Evolutionary conservation across 2,888 invertebrate genomes (phyloP), one percentile per base, ranked within the genome.

Genomic region (Harmothoe impar): DNA sequence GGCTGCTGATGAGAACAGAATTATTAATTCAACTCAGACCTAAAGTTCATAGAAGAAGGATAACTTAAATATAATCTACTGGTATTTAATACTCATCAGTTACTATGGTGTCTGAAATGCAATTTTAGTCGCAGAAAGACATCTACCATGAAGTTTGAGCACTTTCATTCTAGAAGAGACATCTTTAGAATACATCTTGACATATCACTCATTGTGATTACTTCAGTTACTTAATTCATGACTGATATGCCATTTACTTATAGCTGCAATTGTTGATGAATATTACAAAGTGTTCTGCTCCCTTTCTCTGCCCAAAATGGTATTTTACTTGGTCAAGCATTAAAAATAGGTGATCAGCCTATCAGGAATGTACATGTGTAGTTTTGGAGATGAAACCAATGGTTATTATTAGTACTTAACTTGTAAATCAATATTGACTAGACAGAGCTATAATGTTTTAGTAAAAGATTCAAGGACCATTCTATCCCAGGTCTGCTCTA

Each of bases 371-470:
- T 81, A 29, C 43, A 81, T 31, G 77, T 43, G 43, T 43, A 10
- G 3, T 3, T 77, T 31, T 29, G 29, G 25, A 77, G 31, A 77
- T 77, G 31, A n/a, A 77, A 25, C 77, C 77, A 77, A 29, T 17
- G 31, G 77, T 77, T n/a, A 31, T 77, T 77, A 17, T 77, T 35
- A 33, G 43, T 81, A 35, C 81, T 81, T 17, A 81, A 43, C 20
- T 81, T 35, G 7, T 17, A 81, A 43, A 29, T 77, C 31, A 77
- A 81, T 81, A 81, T 81, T 81, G 81, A 81, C 81, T 81, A 81
- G 81, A 81, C 81, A 81, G 81, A 81, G 81, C 81, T 33, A 81
- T 81, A 81, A 5, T 81, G 43, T 33, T 43, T 81, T 35, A 81
- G 35, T 81, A 81, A 23, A 81, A 17, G 33, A 35, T 43, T 72